These are phyloP conservation scores for Drosophila virilis DNA, from an alignment of 1,140 invertebrate species.

Conservation along the genomic window DNA sequence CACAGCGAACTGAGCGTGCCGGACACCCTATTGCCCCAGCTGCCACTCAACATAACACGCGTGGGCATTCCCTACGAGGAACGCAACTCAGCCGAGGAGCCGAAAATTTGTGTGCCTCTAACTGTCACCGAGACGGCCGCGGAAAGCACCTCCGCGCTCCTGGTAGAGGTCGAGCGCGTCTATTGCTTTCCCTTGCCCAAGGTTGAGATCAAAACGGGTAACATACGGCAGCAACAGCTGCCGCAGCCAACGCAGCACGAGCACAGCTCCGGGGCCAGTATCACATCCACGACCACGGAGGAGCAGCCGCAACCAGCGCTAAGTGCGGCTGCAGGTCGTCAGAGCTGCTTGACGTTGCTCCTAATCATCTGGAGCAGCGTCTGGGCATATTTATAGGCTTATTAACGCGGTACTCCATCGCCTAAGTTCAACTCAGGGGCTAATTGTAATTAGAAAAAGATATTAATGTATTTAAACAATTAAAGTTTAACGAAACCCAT, in stretches of 20 bases:
- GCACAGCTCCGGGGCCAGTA: slow-evolving; percentile 9
- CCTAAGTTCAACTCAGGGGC: slow-evolving; percentile 64
- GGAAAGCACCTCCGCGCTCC: slow-evolving; percentile 46
- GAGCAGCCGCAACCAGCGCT: slow-evolving; percentile 9
- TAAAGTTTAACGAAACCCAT: slow-evolving; percentile 46
- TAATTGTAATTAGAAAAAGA: slow-evolving; percentile 35
- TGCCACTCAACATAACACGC: slow-evolving; percentile 71
- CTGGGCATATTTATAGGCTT: slow-evolving; percentile 12
- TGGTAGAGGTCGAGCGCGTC: slow-evolving; percentile 72
- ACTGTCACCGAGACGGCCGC: slow-evolving; percentile 62
- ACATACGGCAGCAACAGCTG: slow-evolving; percentile 31
- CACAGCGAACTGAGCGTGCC: slow-evolving; percentile 69
- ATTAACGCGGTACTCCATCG: slow-evolving; percentile 30
- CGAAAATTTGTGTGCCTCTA: slow-evolving; percentile 74
- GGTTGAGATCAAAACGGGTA: slow-evolving; percentile 59
- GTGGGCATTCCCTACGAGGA: slow-evolving; percentile 75
- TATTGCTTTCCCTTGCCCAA: slow-evolving; percentile 78
- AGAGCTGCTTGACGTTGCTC: neutral
- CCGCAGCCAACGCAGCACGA: slow-evolving; percentile 29
- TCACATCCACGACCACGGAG: slow-evolving; percentile 2
- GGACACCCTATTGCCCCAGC: slow-evolving; percentile 49
- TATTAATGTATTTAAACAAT: slow-evolving; percentile 42
- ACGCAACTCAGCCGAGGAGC: slow-evolving; percentile 67
- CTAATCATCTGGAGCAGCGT: slow-evolving; percentile 22
- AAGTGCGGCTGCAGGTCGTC: neutral